Base-by-base conservation (phyloP, 2,797 vertebrate species). In the Anabas testudineus region DNA sequence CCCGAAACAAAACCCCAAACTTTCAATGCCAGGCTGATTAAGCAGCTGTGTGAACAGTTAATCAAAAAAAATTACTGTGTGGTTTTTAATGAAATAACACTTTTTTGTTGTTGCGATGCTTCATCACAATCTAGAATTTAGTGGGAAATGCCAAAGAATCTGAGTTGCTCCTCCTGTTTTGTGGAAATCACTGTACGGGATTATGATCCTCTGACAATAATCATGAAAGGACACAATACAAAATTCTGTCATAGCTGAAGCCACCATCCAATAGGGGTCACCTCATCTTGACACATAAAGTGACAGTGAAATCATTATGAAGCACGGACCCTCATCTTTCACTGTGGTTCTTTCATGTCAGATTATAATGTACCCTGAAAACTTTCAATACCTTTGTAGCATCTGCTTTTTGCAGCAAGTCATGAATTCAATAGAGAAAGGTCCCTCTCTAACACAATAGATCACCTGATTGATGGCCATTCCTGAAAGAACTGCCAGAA, bases 391-490 rank as follows among this genome's bases (percentile, higher is more conserved):
- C 91, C 90, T 90, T 86, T 88, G 91, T 78, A 83, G 87, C 91
- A 88, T 91, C 91, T 90, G 85, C 90, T 89, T 91, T 89, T 83
- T 76, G 84, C 63, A 67, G 86, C 87, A 51, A 91, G 87, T 83
- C 74, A 81, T 90, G 91, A 91, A 91, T 90, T 89, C 87, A 92
- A 92, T 90, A 88, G 88, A 93, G 86, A 94, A 92, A 91, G 90
- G 88, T 88, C 88, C 78, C 83, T 80, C 82, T 79, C 83, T 80
- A 89, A 88, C 88, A 93, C 92, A 94, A 93, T 93, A 87, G 91
- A 91, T 87, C 87, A 88, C 76, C 91, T 92, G 92, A 94, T 94
- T 92, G 91, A 94, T 94, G 91, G 90, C 85, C 87, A 78, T 82
- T 90, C 87, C 90, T 91, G 89, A 92, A 93, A 92, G 90, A 90